Evolutionary conservation across 2,888 invertebrate species (phyloP).

Genomic region (Polymixis lichenea): DNA sequence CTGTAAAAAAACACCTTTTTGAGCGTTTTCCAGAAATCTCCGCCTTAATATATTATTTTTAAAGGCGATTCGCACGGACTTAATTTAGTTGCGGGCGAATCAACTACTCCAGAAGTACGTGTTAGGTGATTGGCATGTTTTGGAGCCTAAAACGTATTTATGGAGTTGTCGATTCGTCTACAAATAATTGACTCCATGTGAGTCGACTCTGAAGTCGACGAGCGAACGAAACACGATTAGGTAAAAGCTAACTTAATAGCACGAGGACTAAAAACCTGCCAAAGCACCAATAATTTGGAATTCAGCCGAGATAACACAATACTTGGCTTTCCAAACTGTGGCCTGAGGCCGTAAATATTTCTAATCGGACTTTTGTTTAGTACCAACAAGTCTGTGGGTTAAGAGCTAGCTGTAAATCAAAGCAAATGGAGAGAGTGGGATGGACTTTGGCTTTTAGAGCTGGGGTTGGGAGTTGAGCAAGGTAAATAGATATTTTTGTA

Average conservation of each 20-base stretch:
- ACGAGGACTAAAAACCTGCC: neutral
- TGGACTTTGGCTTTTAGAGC: neutral
- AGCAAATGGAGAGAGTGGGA: neutral
- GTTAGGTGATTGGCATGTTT: too few species aligned
- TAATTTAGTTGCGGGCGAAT: too few species aligned
- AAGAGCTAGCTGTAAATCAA: constrained; percentile 33
- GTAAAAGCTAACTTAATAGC: neutral
- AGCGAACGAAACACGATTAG: neutral
- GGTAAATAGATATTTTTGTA: neutral
- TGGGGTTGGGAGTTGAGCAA: neutral
- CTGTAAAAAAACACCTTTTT: too few species aligned
- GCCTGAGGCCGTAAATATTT: constrained; percentile 19
- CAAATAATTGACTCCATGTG: too few species aligned
- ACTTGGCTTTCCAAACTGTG: neutral
- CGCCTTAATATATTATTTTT: too few species aligned
- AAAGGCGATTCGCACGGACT: too few species aligned
- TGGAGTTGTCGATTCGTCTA: too few species aligned
- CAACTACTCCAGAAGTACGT: too few species aligned
- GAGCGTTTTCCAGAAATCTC: too few species aligned
- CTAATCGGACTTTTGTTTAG: constrained; percentile 17
- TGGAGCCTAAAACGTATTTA: too few species aligned
- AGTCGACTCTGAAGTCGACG: too few species aligned
- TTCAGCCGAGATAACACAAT: neutral
- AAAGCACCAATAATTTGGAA: constrained; percentile 29
- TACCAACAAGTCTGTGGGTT: neutral